Evolutionary conservation across 2,113 vertebrate species (phyloP).

Genomic region (Lasiurus cinereus): DNA sequence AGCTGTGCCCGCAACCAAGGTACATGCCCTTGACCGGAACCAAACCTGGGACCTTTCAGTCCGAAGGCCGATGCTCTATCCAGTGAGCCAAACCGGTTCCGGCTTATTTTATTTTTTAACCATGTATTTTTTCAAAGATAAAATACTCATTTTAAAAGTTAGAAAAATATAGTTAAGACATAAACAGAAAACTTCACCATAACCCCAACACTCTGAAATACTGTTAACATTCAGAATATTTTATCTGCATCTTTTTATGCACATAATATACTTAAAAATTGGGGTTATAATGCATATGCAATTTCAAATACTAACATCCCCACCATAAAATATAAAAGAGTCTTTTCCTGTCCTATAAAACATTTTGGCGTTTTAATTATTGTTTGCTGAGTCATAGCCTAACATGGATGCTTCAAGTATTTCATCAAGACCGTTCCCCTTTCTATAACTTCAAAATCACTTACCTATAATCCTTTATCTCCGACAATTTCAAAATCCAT

Average conservation of each 20-base stretch:
- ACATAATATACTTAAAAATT: constrained; percentile 15
- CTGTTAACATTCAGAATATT: constrained; percentile 8
- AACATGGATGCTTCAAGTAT: not conserved
- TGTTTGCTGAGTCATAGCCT: constrained; percentile 3
- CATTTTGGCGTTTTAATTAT: not conserved
- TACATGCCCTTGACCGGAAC: too few relatives aligned
- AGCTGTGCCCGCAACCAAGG: too few relatives aligned
- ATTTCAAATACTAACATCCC: constrained; percentile 41
- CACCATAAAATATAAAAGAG: not conserved
- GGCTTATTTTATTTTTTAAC: not conserved
- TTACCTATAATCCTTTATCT: not conserved
- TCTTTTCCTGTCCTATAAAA: constrained; percentile 1
- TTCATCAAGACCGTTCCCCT: not conserved
- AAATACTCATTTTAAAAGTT: constrained; percentile 17
- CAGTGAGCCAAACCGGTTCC: too few relatives aligned
- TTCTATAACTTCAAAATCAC: not conserved
- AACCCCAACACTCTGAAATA: not conserved
- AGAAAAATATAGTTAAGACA: not conserved
- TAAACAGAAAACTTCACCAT: constrained; percentile 24
- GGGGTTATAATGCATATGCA: not conserved
- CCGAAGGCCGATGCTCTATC: too few relatives aligned
- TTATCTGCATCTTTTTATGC: not conserved
- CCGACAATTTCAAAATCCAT: not conserved
- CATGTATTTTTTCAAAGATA: not conserved
- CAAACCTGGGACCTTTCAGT: too few relatives aligned